Evolutionary conservation across 2,888 invertebrate genomes (phyloP), one percentile per base, ranked within the genome.

Genomic region (Pandemis heparana): DNA sequence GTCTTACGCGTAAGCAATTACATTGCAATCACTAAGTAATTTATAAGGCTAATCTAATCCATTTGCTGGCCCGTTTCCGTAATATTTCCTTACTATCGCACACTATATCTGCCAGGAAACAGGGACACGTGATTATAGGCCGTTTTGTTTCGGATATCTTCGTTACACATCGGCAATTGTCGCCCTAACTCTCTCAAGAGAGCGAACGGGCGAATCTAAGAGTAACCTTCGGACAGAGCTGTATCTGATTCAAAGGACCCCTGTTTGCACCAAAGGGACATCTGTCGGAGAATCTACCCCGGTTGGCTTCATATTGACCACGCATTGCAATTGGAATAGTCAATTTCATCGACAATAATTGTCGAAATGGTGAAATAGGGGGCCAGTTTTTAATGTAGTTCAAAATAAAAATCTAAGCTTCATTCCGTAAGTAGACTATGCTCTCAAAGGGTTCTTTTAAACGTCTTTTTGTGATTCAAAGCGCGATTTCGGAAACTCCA

Each of bases 91-190:
- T 23, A 39, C 75, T 74, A 74, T 74, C 74, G 70, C 64, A 16
- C 69, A 73, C 68, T 64, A 69, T 60, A 73, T 73, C 73, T 69
- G 60, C 69, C 65, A 64, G 69, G 65, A 53, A 61, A 70, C 65
- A 46, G 74, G 70, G 61, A 70, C 78, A 75, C 78, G 78, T 81
- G 80, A 85, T 83, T 84, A 84, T 82, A 79, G 81, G 78, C 80
- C 83, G 83, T 86, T 70, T 86, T 84, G 83, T 85, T 86, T 86
- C 85, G 83, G 83, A 75, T 85, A 87, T 88, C 86, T 84, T 76
- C 79, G 81, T 80, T 78, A 82, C 83, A 83, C 80, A 87, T 87
- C 85, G 85, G 82, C 82, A 82, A 85, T 84, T 84, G 81, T 84
- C 82, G 79, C 80, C 77, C 81, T 79, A 77, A 81, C 81, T 66